Percentiles rank a stretch among this genome's conserved stretches.
Evolutionary conservation across 2,888 invertebrate genomes (phyloP).

Genomic region (Notodromas monacha): DNA sequence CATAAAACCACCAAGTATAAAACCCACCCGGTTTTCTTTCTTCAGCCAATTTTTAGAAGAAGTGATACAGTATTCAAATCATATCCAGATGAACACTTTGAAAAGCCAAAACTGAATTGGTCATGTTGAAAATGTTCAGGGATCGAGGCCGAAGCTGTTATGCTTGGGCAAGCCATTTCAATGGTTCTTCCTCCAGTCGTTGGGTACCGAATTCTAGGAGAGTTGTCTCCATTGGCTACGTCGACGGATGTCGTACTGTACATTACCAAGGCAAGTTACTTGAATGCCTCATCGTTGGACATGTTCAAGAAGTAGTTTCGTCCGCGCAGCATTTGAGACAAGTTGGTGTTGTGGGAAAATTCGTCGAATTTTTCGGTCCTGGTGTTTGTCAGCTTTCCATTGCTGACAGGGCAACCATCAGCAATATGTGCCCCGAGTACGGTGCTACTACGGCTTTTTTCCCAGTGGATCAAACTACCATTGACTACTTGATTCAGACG

Average conservation of each 20-base stretch:
- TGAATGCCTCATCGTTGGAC: background rate
- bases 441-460: conserved; percentile 88
- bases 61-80: no score
- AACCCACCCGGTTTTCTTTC: no score
- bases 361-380: conserved; percentile 91
- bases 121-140: no score
- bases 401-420: conserved; percentile 84
- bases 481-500: conserved; percentile 53
- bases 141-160: conserved; percentile 94
- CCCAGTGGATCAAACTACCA: conserved; percentile 47
- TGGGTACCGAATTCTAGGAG: conserved; percentile 58
- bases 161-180: conserved; percentile 86
- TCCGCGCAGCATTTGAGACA: conserved; percentile 38
- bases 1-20: no score
- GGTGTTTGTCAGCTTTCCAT: conserved; percentile 66
- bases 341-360: conserved; percentile 84
- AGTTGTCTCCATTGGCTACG: conserved; percentile 45
- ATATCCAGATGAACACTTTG: no score
- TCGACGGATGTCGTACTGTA: conserved; percentile 90
- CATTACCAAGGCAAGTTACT: conserved; percentile 45
- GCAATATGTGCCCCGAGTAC: conserved; percentile 96
- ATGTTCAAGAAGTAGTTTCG: background rate
- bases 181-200: conserved; percentile 87
- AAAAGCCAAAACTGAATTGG: no score
- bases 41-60: no score